These are phyloP conservation scores for Ennomos erosarius DNA, from an alignment of 2,888 invertebrate species.

Conservation along the genomic window DNA sequence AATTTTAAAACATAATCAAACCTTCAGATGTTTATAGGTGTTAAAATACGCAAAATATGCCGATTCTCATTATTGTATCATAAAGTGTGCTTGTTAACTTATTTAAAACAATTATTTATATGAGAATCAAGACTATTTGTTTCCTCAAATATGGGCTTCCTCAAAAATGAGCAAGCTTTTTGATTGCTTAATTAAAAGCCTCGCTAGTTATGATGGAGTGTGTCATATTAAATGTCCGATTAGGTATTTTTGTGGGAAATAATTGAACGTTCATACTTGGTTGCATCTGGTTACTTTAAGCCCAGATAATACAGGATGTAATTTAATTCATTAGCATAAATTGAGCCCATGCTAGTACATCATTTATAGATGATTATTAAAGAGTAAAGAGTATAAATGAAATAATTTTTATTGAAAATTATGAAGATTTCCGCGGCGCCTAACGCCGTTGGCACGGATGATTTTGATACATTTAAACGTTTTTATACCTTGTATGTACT, in stretches of 20 bases:
- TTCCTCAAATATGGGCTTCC: constrained; percentile 33
- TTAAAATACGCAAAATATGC: constrained; percentile 62
- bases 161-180: constrained; percentile 18
- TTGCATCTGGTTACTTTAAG: too few relatives aligned
- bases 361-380: too few relatives aligned
- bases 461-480: too few relatives aligned
- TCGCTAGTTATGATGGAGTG: constrained; percentile 13
- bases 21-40: constrained; percentile 67
- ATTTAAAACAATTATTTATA: constrained; percentile 47
- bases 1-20: constrained; percentile 42
- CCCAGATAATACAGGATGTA: too few relatives aligned
- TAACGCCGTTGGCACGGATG: too few relatives aligned
- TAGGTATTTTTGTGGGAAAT: constrained; percentile 4
- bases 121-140: constrained; percentile 27
- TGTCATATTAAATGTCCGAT: constrained; percentile 9
- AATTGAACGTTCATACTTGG: too few relatives aligned
- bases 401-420: too few relatives aligned
- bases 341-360: too few relatives aligned
- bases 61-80: constrained; percentile 50
- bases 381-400: too few relatives aligned
- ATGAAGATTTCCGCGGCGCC: too few relatives aligned
- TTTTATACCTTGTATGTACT: too few relatives aligned
- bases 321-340: too few relatives aligned
- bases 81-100: constrained; percentile 48
- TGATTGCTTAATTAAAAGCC: constrained; percentile 35